A percentile compares a stretch with the other conserved stretches of the same genome.
Conservation (phyloP, 2,113 vertebrate species). For the Phrynosoma platyrhinos region DNA sequence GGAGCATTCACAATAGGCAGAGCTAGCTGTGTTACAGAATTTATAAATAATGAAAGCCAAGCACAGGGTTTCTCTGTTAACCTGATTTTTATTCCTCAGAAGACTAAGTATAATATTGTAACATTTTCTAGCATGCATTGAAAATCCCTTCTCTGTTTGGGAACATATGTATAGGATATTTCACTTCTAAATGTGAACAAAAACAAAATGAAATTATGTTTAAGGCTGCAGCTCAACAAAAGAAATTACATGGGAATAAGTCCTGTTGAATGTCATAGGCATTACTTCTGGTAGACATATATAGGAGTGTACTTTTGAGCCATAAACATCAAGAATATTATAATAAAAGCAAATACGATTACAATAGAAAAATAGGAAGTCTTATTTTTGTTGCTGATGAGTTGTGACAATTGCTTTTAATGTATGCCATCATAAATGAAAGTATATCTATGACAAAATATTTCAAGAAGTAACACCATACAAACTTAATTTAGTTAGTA, state of each 20-base stretch:
- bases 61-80: not conserved
- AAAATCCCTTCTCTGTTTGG: conserved; percentile 2
- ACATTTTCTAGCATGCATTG: conserved; percentile 20
- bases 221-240: not conserved
- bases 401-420: not conserved
- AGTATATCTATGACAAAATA: not conserved
- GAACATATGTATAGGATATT: conserved; percentile 9
- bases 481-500: not conserved
- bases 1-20: not conserved
- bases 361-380: not conserved
- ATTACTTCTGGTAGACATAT: not conserved
- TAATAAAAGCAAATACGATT: not conserved
- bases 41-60: conserved; percentile 19
- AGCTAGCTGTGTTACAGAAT: not conserved
- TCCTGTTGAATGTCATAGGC: not conserved
- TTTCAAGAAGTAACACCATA: not conserved
- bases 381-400: not conserved
- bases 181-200: not conserved
- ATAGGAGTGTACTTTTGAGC: no score
- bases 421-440: not conserved
- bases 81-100: conserved; percentile 31
- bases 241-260: not conserved
- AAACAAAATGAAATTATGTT: not conserved
- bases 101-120: conserved; percentile 16
- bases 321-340: not conserved